Evolutionary conservation across 1,140 invertebrate species (phyloP).

Genomic region (Chironomus tepperi): DNA sequence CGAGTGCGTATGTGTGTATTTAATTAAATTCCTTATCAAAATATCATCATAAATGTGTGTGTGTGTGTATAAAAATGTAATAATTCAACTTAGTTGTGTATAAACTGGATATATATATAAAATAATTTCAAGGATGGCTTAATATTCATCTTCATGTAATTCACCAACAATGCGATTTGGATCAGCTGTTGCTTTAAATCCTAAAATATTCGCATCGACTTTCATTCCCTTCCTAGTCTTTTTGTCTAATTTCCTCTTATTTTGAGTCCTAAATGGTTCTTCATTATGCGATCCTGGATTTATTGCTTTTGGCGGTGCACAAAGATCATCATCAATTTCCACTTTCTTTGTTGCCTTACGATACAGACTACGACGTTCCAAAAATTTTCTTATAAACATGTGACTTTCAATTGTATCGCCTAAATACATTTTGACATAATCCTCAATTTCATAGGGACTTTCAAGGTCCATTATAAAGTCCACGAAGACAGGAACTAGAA

Average conservation of each 20-base stretch:
- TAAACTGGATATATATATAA: too few relatives aligned
- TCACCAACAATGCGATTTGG: slow-evolving; percentile 86
- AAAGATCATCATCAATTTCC: slow-evolving; percentile 65
- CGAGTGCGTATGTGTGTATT: too few relatives aligned
- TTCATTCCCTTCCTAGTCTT: slow-evolving; percentile 90
- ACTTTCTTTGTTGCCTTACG: slow-evolving; percentile 41
- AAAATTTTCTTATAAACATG: slow-evolving; percentile 83
- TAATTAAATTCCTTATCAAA: too few relatives aligned
- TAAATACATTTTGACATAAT: slow-evolving; percentile 86
- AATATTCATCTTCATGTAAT: background rate
- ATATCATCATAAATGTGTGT: too few relatives aligned
- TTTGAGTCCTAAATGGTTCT: slow-evolving; percentile 35
- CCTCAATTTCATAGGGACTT: slow-evolving; percentile 85
- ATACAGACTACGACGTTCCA: slow-evolving; percentile 67
- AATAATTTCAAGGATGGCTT: too few relatives aligned
- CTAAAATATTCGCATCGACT: slow-evolving; percentile 77
- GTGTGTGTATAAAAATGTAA: too few relatives aligned
- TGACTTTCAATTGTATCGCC: slow-evolving; percentile 57
- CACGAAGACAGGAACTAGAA: slow-evolving; percentile 84
- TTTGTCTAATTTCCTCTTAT: slow-evolving; percentile 64
- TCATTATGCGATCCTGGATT: slow-evolving; percentile 63
- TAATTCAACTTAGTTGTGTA: too few relatives aligned
- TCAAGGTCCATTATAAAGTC: slow-evolving; percentile 86
- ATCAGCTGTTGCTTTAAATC: slow-evolving; percentile 84
- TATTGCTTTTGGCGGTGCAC: slow-evolving; percentile 80